Conservation (phyloP, 2,113 vertebrate species). For the Halcyon malimbica region DNA sequence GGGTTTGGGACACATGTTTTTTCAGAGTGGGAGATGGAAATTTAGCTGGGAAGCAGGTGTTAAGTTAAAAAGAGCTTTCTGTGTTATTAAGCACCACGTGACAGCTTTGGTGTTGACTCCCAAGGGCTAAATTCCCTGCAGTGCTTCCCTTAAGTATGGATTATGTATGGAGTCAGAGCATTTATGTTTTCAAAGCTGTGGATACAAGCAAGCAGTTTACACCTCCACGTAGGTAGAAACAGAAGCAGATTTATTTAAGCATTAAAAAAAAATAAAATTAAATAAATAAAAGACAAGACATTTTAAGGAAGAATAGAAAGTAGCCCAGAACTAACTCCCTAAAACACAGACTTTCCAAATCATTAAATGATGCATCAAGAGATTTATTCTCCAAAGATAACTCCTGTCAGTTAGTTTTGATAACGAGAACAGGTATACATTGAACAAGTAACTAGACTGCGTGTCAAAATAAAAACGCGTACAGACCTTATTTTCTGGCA, state of each 20-base stretch:
- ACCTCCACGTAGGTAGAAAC: neutral
- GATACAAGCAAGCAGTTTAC: neutral
- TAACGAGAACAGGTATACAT: neutral
- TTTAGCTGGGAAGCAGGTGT: neutral
- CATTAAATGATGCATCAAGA: neutral
- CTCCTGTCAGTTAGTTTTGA: neutral
- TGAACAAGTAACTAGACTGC: neutral
- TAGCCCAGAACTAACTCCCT: neutral
- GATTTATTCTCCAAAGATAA: neutral
- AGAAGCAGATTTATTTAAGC: neutral
- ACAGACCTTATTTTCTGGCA: slow-evolving; percentile 86
- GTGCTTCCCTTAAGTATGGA: neutral
- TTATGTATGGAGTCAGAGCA: neutral
- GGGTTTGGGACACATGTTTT: neutral
- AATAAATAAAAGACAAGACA: neutral
- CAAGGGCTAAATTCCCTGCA: neutral
- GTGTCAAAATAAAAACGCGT: neutral
- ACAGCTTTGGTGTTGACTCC: neutral
- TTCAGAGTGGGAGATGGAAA: neutral
- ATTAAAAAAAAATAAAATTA: neutral
- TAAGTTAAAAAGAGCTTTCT: neutral
- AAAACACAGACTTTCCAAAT: neutral
- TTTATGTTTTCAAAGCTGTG: neutral
- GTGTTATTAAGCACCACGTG: neutral
- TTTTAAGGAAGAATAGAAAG: neutral